Evolutionary conservation across 2,113 vertebrate species (phyloP), one percentile per base, ranked within the genome.

Genomic region (Glareola pratincola): DNA sequence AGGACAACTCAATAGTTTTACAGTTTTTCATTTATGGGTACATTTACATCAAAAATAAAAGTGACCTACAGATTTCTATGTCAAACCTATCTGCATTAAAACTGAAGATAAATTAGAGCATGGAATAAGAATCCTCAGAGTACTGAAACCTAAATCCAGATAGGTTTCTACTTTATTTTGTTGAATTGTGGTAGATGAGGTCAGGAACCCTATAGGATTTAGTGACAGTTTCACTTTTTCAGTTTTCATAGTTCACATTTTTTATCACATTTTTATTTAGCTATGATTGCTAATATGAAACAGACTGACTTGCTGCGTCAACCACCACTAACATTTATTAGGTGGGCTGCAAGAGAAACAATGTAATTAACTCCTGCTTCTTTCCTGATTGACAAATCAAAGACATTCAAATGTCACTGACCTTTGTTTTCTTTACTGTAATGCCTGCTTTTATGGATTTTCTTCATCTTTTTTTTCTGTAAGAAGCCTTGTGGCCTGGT

Each of bases 51-150:
- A 95, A 66, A 37, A 94, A 56, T 72, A 82, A 72, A 64, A 54
- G 53, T 64, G 21, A 93, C 63, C 36, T 48, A 82, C 51, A 89
- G 13, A 41, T 59, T 54, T 82, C 18, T 14, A 39, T 9, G 10
- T 37, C 29, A 82, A 71, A 85, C 6, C 18, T 39, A 68, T 43
- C 78, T 82, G 48, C 48, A 91, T 92, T 92, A 60, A 92, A 90
- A 90, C 66, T 26, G 63, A 90, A 94, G 75, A 27, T 85, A 91
- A 96, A 81, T 48, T 48, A 36, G 7, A 34, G 12, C 27, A 90
- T 68, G 48, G 22, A 57, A n/a, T 30, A 77, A 51, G 15, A 14
- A 7, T 66, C 45, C 27, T 69, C 48, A 50, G 14, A 47, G 14
- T 47, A n/a, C 8, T 37, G 64, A 63, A 22, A 39, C 12, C 6